These are phyloP conservation scores for Hyaena hyaena DNA, from an alignment of 2,113 vertebrate genomes.

Conservation along the genomic window DNA sequence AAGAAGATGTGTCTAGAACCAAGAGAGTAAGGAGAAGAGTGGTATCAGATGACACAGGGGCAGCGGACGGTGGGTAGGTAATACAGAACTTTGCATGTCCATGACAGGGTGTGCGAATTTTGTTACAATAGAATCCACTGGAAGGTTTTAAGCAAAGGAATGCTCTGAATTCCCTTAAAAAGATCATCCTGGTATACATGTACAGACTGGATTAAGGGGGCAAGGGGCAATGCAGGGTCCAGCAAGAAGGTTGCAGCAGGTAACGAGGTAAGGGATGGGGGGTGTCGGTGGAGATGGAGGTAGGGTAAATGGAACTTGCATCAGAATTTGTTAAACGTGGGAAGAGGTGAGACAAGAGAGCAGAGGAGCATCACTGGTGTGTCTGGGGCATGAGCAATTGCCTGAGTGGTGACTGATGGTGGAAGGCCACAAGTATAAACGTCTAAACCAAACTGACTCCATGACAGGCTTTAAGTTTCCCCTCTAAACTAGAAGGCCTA, in stretches of 20 bases:
- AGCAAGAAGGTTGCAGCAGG: background rate
- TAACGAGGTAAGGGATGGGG: background rate
- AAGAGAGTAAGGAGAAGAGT: background rate
- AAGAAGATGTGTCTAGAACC: background rate
- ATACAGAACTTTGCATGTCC: background rate
- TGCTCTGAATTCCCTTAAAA: background rate
- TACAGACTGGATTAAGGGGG: background rate
- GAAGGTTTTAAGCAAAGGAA: background rate
- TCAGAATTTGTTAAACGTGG: background rate
- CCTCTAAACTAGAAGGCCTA: no score
- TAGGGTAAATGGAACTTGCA: background rate
- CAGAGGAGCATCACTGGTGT: background rate
- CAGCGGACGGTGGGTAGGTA: background rate
- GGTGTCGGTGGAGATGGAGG: no score
- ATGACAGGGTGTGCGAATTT: accelerated
- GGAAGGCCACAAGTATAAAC: no score
- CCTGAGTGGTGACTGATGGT: background rate
- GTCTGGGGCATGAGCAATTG: background rate
- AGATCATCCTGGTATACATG: background rate
- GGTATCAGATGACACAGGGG: accelerated
- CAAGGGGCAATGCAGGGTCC: background rate
- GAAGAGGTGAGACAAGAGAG: background rate
- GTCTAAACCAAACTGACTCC: no score
- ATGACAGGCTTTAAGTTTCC: no score
- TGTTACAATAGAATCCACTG: background rate